Conservation (phyloP, 2,113 vertebrate species). For the Notechis scutatus region DNA sequence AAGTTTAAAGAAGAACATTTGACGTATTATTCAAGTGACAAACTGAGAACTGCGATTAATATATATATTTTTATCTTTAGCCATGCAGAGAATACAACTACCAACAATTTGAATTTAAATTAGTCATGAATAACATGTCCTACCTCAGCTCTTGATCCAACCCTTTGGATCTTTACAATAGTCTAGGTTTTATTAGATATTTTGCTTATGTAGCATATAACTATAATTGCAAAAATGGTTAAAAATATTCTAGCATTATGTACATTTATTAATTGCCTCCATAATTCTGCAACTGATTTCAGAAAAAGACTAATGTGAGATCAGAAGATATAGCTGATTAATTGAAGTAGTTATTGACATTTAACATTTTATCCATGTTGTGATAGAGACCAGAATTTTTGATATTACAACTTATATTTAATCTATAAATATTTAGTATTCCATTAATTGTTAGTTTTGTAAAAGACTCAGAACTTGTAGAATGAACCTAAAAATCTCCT, state of each 20-base stretch:
- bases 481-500: not conserved
- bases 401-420: not conserved
- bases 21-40: not conserved
- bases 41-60: not conserved
- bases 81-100: not conserved
- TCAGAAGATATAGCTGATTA: not conserved
- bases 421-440: not conserved
- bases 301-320: not conserved
- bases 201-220: not conserved
- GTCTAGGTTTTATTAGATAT: too few species aligned
- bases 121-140: not conserved
- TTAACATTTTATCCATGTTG: not conserved
- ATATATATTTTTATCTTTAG: not conserved
- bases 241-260: not conserved
- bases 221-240: not conserved
- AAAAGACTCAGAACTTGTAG: not conserved
- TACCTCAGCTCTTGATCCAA: not conserved
- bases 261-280: not conserved
- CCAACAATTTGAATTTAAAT: not conserved
- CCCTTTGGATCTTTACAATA: not conserved
- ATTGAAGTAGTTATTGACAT: not conserved
- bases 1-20: not conserved
- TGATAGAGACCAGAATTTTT: not conserved
- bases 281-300: not conserved
- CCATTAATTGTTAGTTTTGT: not conserved